A percentile compares a stretch with the other conserved stretches of the same genome.
These are phyloP conservation scores for Mimas tiliae DNA, from an alignment of 2,888 invertebrate genomes.

Conservation along the genomic window DNA sequence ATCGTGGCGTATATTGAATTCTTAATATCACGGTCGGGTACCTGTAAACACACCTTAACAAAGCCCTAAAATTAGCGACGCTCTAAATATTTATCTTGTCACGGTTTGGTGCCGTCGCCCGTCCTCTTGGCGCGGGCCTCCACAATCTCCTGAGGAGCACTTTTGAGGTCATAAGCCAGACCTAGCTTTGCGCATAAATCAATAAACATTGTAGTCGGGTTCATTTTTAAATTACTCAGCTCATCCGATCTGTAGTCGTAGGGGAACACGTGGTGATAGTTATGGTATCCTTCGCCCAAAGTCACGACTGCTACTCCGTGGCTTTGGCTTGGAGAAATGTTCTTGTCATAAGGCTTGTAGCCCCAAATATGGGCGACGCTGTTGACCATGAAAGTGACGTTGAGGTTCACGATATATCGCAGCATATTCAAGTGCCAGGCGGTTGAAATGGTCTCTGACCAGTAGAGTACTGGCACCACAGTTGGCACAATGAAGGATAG, in stretches of 20 bases:
- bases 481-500: constrained; percentile 68
- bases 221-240: constrained; percentile 83
- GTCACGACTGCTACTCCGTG: constrained; percentile 8
- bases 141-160: constrained; percentile 29
- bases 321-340: constrained; percentile 32
- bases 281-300: constrained; percentile 88
- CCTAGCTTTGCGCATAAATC: constrained; percentile 44
- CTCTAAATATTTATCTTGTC: not conserved
- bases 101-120: constrained; percentile 35
- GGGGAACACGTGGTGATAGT: constrained; percentile 85
- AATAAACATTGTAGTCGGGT: constrained; percentile 77
- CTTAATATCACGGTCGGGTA: too few species aligned
- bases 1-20: too few species aligned
- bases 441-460: constrained; percentile 76
- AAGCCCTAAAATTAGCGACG: too few species aligned
- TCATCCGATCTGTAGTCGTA: constrained; percentile 54
- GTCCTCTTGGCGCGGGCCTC: constrained; percentile 33
- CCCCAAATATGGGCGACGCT: constrained; percentile 83
- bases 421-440: constrained; percentile 65
- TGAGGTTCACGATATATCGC: constrained; percentile 82
- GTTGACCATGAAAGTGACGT: constrained; percentile 86
- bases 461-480: constrained; percentile 78
- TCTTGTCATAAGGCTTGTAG: constrained; percentile 64
- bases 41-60: too few species aligned
- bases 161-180: constrained; percentile 44